Base-by-base conservation (phyloP, 2,113 vertebrate genomes). In the Nicator chloris region DNA sequence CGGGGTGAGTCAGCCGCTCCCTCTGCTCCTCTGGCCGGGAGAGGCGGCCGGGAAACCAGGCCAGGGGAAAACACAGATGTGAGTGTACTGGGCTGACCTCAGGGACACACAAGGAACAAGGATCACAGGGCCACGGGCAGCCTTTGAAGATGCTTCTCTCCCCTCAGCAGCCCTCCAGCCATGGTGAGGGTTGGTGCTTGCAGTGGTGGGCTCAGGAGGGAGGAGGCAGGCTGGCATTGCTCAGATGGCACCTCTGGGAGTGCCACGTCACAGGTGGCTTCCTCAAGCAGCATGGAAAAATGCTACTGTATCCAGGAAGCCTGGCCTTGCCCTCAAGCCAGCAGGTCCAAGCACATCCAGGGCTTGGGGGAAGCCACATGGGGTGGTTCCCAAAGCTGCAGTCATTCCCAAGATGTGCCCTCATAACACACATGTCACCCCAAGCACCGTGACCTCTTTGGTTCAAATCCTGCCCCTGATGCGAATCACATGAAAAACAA, bases 31-130 rank as follows among this genome's bases (percentile, higher is more conserved):
- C 94, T 76, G 92, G 51, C 75, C 59, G 40, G 77, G 54, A 92
- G 51, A 80, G 49, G 49, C 54, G 1, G 44, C 30, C 3, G 78
- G 83, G 92, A 95, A 96, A 88, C 63, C 57, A 65, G 93, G 94
- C 95, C 91, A 92, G 82, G 93, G 90, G 86, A 94, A 92, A 96
- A 95, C 90, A 95, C 91, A 94, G 73, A 56, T 44, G 89, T 10
- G 47, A 93, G 92, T 89, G 93, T 50, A 93, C 90, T 87, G 91
- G 82, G 90, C 79, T 92, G 93, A 96, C 90, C 95, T 64, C 86
- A 6, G 86, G 79, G 91, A 93, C 7, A 8, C 65, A 47, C 73
- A 47, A 11, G 73, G 70, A 72, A 78, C 63, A 24, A 37, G 83
- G 68, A 81, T 12, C 71, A 56, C 79, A 44, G 61, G 51, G 56